Evolutionary conservation across 2,797 vertebrate species (phyloP).

Genomic region (Agapornis canus): DNA sequence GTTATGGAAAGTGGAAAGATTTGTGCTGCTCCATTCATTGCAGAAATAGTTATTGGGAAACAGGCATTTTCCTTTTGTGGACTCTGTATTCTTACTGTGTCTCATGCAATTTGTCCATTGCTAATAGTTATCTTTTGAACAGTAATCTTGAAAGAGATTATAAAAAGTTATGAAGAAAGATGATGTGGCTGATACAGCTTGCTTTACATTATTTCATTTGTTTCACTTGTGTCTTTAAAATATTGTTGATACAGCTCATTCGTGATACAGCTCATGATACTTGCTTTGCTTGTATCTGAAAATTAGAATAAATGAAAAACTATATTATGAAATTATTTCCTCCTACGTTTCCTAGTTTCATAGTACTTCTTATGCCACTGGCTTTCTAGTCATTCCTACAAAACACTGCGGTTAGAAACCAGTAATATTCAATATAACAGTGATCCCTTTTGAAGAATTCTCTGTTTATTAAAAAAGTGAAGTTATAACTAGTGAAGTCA

Average conservation of each 20-base stretch:
- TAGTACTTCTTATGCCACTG: background rate
- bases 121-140: background rate
- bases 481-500: fast-evolving
- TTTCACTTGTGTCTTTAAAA: background rate
- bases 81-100: background rate
- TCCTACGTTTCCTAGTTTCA: background rate
- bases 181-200: background rate
- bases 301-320: background rate
- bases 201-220: background rate
- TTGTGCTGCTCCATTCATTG: constrained; percentile 13
- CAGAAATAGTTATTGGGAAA: background rate
- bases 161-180: background rate
- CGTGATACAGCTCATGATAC: background rate
- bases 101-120: background rate
- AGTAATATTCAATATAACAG: background rate
- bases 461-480: background rate
- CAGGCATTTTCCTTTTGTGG: background rate
- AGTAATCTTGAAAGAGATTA: background rate
- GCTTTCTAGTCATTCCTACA: background rate
- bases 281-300: background rate
- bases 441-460: background rate
- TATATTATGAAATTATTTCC: background rate
- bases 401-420: background rate
- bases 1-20: constrained; percentile 58
- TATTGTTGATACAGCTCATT: background rate